Base-by-base conservation (phyloP, 1,140 invertebrate genomes). In the Brachionus calyciflorus region DNA sequence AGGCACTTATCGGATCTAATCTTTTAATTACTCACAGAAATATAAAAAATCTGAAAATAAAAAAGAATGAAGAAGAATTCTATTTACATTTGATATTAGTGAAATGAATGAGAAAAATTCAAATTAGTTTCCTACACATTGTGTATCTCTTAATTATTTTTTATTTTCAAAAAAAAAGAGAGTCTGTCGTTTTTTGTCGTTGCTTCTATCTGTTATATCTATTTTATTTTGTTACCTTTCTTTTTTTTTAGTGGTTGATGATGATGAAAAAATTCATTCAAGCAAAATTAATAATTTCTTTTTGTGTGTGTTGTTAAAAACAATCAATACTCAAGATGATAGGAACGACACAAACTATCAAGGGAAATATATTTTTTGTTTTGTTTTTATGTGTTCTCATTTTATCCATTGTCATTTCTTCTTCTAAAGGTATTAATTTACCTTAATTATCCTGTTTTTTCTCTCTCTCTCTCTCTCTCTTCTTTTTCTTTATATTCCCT, bases 351-450 rank as follows among this genome's bases (percentile, higher is more conserved):
- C 33, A 33, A 37, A 60, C 37, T 60, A 60, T 60, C 55, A 60
- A 60, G 55, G 55, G 55, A 60, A 60, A 60, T 60, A 60, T 60
- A 21, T 60, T 60, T 60, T 60, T 17, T 60, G 4, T 37, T 9
- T 37, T n/a, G n/a, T n/a, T n/a, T n/a, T n/a, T n/a, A n/a, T n/a
- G n/a, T n/a, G n/a, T 9, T 37, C 33, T 60, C 55, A 28, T 33
- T 37, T 30, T 60, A 60, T 60, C 55, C 37, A 28, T 60, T 60
- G 55, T 60, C 55, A 60, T 60, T 33, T 33, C 28, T 60, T 60
- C 28, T 60, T 60, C 55, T 60, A 60, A 60, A 60, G 55, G 55
- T 60, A 60, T 60, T 60, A 60, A 60, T 60, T 60, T 60, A 60
- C 37, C 55, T 60, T 60, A 60, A 60, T 60, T 60, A 60, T 60